These are phyloP conservation scores for Psilanteris sp. DNA, from an alignment of 1,140 invertebrate genomes.

Conservation along the genomic window DNA sequence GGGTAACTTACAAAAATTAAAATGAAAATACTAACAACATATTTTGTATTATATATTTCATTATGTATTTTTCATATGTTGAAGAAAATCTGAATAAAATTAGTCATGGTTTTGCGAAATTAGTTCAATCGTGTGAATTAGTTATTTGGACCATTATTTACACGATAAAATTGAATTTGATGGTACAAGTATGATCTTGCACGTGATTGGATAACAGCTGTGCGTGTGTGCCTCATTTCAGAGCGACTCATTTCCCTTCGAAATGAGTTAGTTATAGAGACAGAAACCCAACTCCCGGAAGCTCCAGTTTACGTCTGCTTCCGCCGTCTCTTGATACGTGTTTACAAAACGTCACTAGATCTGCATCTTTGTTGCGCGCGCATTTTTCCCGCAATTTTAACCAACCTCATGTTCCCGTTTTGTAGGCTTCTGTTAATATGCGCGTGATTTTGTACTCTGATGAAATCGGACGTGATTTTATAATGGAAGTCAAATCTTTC, in stretches of 20 bases:
- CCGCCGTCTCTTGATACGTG: conserved; percentile 30
- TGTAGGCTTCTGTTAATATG: neutral
- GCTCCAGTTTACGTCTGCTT: conserved; percentile 49
- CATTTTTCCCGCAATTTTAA: conserved; percentile 7
- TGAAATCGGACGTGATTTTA: no score
- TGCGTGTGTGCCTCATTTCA: conserved; percentile 23
- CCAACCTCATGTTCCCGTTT: neutral
- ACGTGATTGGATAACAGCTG: conserved; percentile 28
- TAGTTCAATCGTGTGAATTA: no score
- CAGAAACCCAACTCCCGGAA: conserved; percentile 65
- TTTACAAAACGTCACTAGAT: conserved; percentile 43
- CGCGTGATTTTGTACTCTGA: conserved; percentile 7
- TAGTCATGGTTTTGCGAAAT: no score
- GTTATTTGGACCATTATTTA: no score
- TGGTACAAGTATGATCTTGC: no score
- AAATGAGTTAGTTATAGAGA: conserved; percentile 50
- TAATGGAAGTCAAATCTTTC: no score
- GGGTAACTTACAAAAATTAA: no score
- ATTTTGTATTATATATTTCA: no score
- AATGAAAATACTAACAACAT: no score
- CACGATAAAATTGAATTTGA: no score
- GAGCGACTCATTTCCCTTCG: conserved; percentile 24
- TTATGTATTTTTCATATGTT: no score
- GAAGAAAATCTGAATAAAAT: no score
- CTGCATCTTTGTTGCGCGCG: conserved; percentile 1